Evolutionary conservation across 30 jellyfish, hydroid and myxozoan species (phyloP).

Genomic region (Chrysaora quinquecirrha): DNA sequence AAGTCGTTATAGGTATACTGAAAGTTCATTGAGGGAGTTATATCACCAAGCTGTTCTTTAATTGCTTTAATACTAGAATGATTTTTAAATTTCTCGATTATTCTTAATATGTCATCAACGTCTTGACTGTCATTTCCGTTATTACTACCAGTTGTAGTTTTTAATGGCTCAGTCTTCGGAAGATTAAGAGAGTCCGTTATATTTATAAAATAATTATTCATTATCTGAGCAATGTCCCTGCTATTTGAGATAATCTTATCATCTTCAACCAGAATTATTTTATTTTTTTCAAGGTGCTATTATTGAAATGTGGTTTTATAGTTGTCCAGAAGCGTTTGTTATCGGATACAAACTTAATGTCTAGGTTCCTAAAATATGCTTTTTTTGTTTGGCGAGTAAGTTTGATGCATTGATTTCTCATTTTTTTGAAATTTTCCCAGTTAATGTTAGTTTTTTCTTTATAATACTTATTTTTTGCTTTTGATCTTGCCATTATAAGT

Average conservation of each 20-base stretch:
- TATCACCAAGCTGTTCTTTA: conserved; percentile 9
- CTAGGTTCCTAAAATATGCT: conserved; percentile 5
- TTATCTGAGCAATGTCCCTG: conserved; percentile 37
- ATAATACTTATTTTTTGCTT: conserved; percentile 10
- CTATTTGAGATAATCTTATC: conserved; percentile 5
- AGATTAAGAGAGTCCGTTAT: conserved; percentile 26
- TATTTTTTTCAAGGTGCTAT: background rate
- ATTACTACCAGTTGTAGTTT: conserved; percentile 4
- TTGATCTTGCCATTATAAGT: background rate
- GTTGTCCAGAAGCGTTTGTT: conserved; percentile 29
- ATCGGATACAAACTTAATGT: background rate
- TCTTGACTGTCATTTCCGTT: background rate
- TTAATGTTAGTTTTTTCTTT: conserved; percentile 7
- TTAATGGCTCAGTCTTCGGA: too few species aligned
- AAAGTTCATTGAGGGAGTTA: conserved; percentile 23
- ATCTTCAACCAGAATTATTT: conserved; percentile 38
- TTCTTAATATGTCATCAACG: too few species aligned
- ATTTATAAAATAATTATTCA: conserved; percentile 38
- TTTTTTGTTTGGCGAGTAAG: background rate
- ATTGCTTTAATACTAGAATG: conserved; percentile 50
- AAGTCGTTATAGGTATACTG: background rate
- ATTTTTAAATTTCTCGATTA: conserved; percentile 40
- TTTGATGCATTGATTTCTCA: conserved; percentile 24
- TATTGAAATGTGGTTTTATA: conserved; percentile 33
- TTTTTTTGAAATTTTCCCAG: conserved; percentile 7